Base-by-base conservation (phyloP, 2,797 vertebrate genomes). In the Dermochelys coriacea region DNA sequence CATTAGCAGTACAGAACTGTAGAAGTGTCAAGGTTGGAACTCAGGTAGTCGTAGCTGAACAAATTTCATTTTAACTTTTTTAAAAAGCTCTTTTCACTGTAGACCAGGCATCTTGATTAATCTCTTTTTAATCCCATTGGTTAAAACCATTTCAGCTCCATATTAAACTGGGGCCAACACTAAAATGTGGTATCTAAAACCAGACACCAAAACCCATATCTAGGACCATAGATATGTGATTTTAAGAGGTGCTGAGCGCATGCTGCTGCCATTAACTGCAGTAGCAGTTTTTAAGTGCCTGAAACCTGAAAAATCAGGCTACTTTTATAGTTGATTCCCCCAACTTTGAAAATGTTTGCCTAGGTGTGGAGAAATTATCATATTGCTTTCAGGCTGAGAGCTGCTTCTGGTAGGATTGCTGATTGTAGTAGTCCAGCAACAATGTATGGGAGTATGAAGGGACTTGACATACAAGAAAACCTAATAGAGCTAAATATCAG, bases 21-120 rank as follows among this genome's bases (percentile, higher is more conserved):
- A 12, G 25, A 4, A 6, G 0, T n/a, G 18, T 8, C 25, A 80
- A 15, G 15, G 0, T 7, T 51, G 75, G 27, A 21, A 12, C 29
- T 27, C n/a, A 2, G 34, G 2, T n/a, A 52, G 50, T 55, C 19
- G 84, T 41, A 75, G 27, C 23, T 15, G 29, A 75, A 27, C 23
- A 45, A 41, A 47, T 75, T 47, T 54, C 68, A 29, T 74, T 82
- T 80, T 55, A 25, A 41, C 18, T 1, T 12, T 18, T 29, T 75
- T 8, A 27, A 75, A 75, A 75, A 45, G 25, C 23, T 75, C 29
- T 55, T 51, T 9, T 82, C 49, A 16, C 5, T n/a, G 8, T 68
- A 21, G 25, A 31, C 37, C 64, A 21, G 37, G 8, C 18, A 68
- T 21, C 34, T 8, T 37, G 61, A 19, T 68, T 68, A 34, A 34